phyloP scores from a whole-genome alignment of 2,797 vertebrate species.

The Anabacerthia variegaticeps region DNA sequence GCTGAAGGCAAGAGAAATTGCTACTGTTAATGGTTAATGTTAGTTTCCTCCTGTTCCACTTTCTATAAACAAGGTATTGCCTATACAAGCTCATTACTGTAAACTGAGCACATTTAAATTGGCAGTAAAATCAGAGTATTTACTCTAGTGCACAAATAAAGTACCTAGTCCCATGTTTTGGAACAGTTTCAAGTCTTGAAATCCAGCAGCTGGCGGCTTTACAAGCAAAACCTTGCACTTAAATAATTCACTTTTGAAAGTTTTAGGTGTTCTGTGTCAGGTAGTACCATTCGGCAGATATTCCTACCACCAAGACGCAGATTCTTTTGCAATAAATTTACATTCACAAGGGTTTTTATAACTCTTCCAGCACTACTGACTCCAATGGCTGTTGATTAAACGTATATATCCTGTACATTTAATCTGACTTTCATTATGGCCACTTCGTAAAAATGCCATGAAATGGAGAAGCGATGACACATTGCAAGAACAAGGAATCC shows the following conservation, averaged over 20 bases:
- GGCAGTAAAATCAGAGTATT: constrained; percentile 91
- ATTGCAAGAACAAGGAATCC: constrained; percentile 90
- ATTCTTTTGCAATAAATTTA: constrained; percentile 84
- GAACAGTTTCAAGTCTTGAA: constrained; percentile 85
- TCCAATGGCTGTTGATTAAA: constrained; percentile 79
- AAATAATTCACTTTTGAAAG: constrained; percentile 83
- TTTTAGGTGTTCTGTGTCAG: constrained; percentile 88
- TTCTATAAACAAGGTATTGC: constrained; percentile 83
- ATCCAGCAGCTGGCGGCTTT: constrained; percentile 83
- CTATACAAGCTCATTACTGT: constrained; percentile 89
- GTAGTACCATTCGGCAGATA: constrained; percentile 85
- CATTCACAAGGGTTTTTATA: constrained; percentile 78
- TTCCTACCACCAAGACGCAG: constrained; percentile 68
- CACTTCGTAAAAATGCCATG: constrained; percentile 99
- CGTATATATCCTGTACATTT: constrained; percentile 84
- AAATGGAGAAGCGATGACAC: constrained; percentile 89
- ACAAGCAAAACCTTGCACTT: constrained; percentile 81
- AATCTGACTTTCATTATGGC: constrained; percentile 97
- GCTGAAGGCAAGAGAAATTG: constrained; percentile 71
- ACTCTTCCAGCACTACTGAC: constrained; percentile 73
- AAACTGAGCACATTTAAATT: constrained; percentile 96
- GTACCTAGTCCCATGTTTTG: constrained; percentile 83
- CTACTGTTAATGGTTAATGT: constrained; percentile 82
- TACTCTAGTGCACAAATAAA: constrained; percentile 89
- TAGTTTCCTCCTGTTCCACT: constrained; percentile 82